phyloP scores from a whole-genome alignment of 2,797 vertebrate genomes.

The Vultur gryphus region DNA sequence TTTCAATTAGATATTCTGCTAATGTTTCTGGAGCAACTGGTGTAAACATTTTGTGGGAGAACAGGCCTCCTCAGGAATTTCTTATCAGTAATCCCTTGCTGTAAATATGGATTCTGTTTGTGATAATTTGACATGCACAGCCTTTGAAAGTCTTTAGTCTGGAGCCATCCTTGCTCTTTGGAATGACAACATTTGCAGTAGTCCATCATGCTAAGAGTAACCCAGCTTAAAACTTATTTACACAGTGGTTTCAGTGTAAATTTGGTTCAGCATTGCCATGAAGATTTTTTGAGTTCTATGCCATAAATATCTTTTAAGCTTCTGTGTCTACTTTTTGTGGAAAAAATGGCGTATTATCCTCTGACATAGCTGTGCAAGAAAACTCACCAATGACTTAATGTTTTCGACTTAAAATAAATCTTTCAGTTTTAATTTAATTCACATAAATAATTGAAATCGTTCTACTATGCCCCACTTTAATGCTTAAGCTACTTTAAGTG shows the following conservation, averaged over 20 bases:
- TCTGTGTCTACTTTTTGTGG: neutral
- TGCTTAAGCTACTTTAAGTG: neutral
- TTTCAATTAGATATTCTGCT: neutral
- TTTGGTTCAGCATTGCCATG: neutral
- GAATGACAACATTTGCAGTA: neutral
- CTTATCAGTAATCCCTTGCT: conserved; percentile 32
- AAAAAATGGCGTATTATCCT: neutral
- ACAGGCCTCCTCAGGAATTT: conserved; percentile 8
- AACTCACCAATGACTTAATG: neutral
- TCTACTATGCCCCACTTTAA: neutral
- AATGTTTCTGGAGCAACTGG: neutral
- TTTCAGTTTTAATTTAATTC: neutral
- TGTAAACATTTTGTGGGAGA: neutral
- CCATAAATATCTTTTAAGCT: neutral
- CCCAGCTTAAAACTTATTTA: neutral
- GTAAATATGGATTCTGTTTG: conserved; percentile 32
- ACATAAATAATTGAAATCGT: neutral
- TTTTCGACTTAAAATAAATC: neutral
- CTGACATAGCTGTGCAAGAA: neutral
- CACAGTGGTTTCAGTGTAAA: neutral
- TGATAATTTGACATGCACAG: neutral
- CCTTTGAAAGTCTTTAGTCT: conserved; percentile 14
- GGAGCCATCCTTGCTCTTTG: neutral
- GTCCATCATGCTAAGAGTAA: neutral
- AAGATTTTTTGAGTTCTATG: neutral